Evolutionary conservation across 2,888 invertebrate species (phyloP), one percentile per base, ranked within the genome.

Genomic region (Coelogynopora nodosa): DNA sequence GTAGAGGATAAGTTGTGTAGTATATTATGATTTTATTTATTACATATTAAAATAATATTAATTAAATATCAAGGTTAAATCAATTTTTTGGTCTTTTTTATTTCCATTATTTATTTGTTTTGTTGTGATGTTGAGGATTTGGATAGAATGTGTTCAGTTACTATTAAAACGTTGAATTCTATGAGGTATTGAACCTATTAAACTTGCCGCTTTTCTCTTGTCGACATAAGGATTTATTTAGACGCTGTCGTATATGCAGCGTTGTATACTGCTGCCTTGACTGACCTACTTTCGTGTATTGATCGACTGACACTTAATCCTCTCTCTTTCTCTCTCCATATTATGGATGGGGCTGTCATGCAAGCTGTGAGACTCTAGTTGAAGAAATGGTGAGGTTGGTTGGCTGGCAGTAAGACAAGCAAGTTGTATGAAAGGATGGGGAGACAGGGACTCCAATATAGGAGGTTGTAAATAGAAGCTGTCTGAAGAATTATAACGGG

Each of bases 271-370:
- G 26, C 74, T 13, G 23, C 23, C 23, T 2, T 2, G 10, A 2
- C 23, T 74, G 74, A 74, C 74, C 74, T 74, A 74, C 74, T 74
- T 74, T 74, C 5, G 13, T 74, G 49, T 74, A 74, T 74, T 23
- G 74, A 74, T 74, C 74, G 74, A 23, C 74, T 74, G 74, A 74
- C 74, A 74, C 74, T 23, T 74, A 74, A 74, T 74, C 74, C 74
- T n/a, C 13, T 13, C 23, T 10, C 74, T 10, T 23, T 74, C 5
- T 74, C 2, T 49, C 49, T 49, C 13, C 23, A 23, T 23, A 74
- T 74, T 74, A 74, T 74, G 74, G 74, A 74, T 74, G 74, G 23
- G 74, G 23, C 74, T 10, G 18, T 5, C 49, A 49, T 5, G 74
- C 27, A 26, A 26, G 2, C 23, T 74, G 18, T n/a, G n/a, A n/a